Percentiles rank a stretch among this genome's conserved stretches.
These are phyloP conservation scores for Cyprinella venusta DNA, from an alignment of 2,797 vertebrate genomes.

Conservation along the genomic window DNA sequence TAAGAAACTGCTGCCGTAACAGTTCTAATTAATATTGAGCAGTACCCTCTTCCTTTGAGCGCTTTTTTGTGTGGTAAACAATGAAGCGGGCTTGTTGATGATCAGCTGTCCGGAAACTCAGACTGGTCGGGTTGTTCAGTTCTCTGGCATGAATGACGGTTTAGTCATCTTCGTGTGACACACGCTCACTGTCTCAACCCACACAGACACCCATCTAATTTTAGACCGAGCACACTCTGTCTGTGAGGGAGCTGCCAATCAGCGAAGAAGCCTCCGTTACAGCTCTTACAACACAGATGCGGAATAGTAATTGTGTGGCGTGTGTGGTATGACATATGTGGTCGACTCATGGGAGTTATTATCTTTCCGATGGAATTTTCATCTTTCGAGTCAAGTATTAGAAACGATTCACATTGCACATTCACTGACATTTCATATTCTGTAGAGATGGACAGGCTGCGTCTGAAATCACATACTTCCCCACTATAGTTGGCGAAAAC, in stretches of 20 bases:
- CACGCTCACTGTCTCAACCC: slow-evolving; percentile 56
- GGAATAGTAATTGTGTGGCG: slow-evolving; percentile 10
- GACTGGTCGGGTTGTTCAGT: slow-evolving; percentile 45
- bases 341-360: neutral
- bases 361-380: neutral
- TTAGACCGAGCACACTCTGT: slow-evolving; percentile 51
- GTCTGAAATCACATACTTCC: no score
- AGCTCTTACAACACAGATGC: slow-evolving; percentile 18
- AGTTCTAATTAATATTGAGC: slow-evolving; percentile 41
- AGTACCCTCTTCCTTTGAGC: slow-evolving; percentile 5
- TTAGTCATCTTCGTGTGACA: slow-evolving; percentile 65
- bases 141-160: slow-evolving; percentile 56
- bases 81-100: slow-evolving; percentile 26
- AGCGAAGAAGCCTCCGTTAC: slow-evolving; percentile 20
- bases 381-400: neutral
- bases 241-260: slow-evolving; percentile 58
- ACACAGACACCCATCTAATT: slow-evolving; percentile 56
- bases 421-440: neutral
- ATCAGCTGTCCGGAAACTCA: slow-evolving; percentile 42
- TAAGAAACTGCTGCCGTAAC: slow-evolving; percentile 29
- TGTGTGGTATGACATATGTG: slow-evolving; percentile 3
- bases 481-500: no score
- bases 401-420: neutral
- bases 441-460: neutral
- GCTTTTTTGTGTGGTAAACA: slow-evolving; percentile 35